Evolutionary conservation across 2,888 invertebrate genomes (phyloP), one percentile per base, ranked within the genome.

Genomic region (Exocentrus adspersus): DNA sequence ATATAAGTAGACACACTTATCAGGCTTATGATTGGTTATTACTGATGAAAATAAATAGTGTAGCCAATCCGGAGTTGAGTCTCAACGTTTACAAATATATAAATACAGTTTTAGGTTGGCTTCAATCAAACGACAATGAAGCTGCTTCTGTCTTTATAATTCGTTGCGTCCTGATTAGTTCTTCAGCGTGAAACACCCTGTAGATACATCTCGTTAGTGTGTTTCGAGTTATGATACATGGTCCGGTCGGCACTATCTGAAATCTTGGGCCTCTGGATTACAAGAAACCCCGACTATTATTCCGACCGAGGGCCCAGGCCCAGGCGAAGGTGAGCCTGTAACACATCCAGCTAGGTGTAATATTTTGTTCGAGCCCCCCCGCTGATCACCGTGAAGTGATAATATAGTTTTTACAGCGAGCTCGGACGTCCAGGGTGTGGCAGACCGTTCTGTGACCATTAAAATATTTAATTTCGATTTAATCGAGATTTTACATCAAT

Each of bases 401-500:
- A 80, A 81, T 80, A 80, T 80, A 80, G 79, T 80, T 80, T 80
- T 80, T 79, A 79, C 77, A 75, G 78, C 77, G 70, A 74, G 73
- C 59, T 75, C 74, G 72, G 74, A 72, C 75, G 72, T 73, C 71
- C 70, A 70, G 76, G 78, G 79, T 77, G 79, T 78, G 78, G 74
- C 78, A 71, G 75, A 63, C 74, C 70, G 75, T 75, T 68, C 60
- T 64, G 63, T 46, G 63, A 65, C 70, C 68, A 67, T 67, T 69
- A 79, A 79, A 79, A 78, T 79, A 80, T 79, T 80, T 80, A 80
- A 80, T 80, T 79, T 78, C 77, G 79, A 79, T 79, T 78, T 79
- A 80, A 80, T 80, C 80, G 79, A 74, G 77, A 78, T 78, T 79
- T 79, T 79, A 80, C 80, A 80, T 79, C 80, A 79, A 80, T 80